Evolutionary conservation across 2,888 invertebrate genomes (phyloP), one percentile per base, ranked within the genome.

Genomic region (Cerastis rubricosa): DNA sequence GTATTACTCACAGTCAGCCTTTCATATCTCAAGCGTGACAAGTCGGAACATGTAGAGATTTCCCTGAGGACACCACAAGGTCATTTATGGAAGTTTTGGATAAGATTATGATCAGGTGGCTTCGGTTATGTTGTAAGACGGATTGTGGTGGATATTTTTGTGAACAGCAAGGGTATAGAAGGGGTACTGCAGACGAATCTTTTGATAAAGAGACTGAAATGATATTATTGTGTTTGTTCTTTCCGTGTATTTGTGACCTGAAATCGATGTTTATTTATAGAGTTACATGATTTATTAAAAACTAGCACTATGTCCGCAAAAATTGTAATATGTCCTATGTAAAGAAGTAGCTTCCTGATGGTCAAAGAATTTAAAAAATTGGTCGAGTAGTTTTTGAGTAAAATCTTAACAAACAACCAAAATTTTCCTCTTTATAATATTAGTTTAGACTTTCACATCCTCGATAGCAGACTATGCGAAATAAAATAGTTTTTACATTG

Each of bases 61-160:
- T 91, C 92, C 92, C 92, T 40, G n/a, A 76, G 90, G 91, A 87
- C 83, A 83, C 76, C 78, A 81, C 87, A 89, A 88, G 89, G 90
- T 89, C 90, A 89, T 86, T 81, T 78, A 84, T 85, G 73, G 76
- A 86, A 83, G 74, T 79, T 83, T 71, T 72, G 71, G 66, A 51
- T 71, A 76, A 88, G 87, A 87, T 84, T 88, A 84, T 82, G 82
- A 86, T 88, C 88, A 85, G 87, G 74, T 86, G 76, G 67, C 71
- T 71, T 82, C 74, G 57, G 47, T 77, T 77, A n/a, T 72, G 19
- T 40, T 72, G 19, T 35, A n/a, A 71, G 80, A 65, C 12, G 67
- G 68, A 76, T 77, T 71, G 69, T 71, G 35, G 40, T 65, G 43
- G 63, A 68, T 68, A 65, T 77, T 80, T 80, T 74, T 72, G 14